Conservation (phyloP, 2,888 invertebrate species). For the Uropetala carovei region DNA sequence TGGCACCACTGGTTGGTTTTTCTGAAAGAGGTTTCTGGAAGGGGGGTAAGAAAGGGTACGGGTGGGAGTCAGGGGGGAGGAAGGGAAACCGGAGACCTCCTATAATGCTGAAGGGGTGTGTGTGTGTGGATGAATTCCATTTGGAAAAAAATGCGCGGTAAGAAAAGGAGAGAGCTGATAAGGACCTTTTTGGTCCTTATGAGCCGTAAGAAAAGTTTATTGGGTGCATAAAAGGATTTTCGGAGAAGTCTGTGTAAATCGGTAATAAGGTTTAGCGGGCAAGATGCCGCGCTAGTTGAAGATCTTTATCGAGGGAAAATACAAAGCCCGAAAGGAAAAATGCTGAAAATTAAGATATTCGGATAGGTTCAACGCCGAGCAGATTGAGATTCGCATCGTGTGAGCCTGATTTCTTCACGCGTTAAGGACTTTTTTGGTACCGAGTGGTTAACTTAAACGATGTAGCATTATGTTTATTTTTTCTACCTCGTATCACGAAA, state of each 20-base stretch:
- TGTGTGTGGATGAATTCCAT: no score
- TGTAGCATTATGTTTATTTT: neutral
- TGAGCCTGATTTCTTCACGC: constrained; percentile 4
- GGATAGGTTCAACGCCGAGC: neutral
- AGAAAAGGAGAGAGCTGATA: neutral
- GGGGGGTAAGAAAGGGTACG: neutral
- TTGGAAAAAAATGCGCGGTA: neutral
- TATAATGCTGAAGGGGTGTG: no score
- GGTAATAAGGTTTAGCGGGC: neutral
- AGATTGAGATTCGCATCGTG: constrained; percentile 30
- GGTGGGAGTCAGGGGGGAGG: neutral
- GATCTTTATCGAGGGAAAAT: neutral
- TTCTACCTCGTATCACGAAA: neutral
- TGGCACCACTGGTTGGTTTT: neutral
- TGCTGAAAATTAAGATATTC: neutral
- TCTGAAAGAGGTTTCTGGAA: neutral
- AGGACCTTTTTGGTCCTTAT: no score
- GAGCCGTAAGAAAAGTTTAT: no score
- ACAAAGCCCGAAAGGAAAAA: neutral
- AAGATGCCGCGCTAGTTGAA: neutral
- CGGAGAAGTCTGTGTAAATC: no score
- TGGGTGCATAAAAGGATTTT: no score
- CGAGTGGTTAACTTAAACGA: neutral
- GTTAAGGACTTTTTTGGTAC: neutral
- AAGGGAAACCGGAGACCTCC: no score